Conservation (phyloP, 2,113 vertebrate species). For the Leptosomus discolor region DNA sequence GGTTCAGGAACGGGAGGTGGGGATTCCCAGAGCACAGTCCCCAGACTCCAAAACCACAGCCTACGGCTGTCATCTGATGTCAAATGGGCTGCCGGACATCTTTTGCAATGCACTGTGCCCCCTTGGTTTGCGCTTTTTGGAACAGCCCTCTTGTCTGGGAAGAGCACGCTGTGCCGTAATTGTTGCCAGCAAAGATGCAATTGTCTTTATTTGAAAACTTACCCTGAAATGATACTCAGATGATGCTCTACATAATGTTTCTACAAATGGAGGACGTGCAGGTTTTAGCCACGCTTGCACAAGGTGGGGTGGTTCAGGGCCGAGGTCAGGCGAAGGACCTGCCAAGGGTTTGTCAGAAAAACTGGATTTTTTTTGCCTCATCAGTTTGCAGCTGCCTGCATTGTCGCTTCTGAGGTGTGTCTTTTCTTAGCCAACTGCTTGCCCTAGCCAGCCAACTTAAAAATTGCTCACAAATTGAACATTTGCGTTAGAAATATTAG, state of each 20-base stretch:
- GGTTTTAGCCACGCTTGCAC: neutral
- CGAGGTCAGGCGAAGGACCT: neutral
- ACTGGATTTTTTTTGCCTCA: neutral
- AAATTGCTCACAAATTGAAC: neutral
- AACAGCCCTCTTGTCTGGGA: neutral
- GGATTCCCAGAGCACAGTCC: neutral
- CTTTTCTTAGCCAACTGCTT: neutral
- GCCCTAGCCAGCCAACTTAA: neutral
- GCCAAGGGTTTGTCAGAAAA: neutral
- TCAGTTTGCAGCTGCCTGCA: neutral
- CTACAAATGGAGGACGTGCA: rapidly evolving
- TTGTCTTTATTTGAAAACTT: neutral
- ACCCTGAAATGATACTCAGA: neutral
- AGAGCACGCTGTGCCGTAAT: neutral
- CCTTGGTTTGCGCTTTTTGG: neutral
- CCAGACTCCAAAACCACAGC: neutral
- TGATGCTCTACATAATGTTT: too few relatives aligned
- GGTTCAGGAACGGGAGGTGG: neutral
- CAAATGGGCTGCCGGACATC: too few relatives aligned
- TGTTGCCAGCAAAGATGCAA: neutral
- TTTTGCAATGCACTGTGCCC: rapidly evolving
- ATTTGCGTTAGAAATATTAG: neutral
- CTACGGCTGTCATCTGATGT: neutral
- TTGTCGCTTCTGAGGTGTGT: neutral
- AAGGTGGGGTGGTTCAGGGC: neutral